These are phyloP conservation scores for Trimorus sp. DNA, from an alignment of 2,888 invertebrate genomes.

Conservation along the genomic window DNA sequence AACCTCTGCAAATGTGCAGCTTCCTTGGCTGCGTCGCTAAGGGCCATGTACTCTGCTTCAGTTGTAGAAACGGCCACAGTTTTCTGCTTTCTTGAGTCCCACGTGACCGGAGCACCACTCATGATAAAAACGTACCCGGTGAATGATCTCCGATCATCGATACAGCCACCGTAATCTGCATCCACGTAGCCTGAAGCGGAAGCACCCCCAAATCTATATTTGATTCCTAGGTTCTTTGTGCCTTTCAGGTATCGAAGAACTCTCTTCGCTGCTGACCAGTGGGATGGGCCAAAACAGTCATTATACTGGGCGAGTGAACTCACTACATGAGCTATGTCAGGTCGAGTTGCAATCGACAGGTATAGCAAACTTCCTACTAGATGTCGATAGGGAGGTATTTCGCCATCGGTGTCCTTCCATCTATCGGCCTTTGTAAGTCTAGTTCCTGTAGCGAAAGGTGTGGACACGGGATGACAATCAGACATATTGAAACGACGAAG, in stretches of 20 bases:
- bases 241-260: conserved; percentile 3
- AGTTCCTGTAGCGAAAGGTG: conserved; percentile 58
- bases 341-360: neutral
- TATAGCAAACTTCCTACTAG: neutral
- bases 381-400: neutral
- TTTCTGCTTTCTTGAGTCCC: neutral
- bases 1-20: neutral
- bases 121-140: conserved; percentile 4
- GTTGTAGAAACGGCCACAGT: neutral
- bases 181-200: conserved; percentile 2
- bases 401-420: neutral
- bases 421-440: conserved; percentile 34
- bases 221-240: no score
- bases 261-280: neutral
- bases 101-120: neutral
- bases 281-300: neutral
- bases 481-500: conserved; percentile 69
- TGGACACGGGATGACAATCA: conserved; percentile 68
- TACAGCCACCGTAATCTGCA: neutral
- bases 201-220: no score
- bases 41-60: no score
- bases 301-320: conserved; percentile 8
- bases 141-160: neutral
- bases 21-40: no score
- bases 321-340: conserved; percentile 9